Evolutionary conservation across 2,888 invertebrate species (phyloP).

Genomic region (Abscondita cerata): DNA sequence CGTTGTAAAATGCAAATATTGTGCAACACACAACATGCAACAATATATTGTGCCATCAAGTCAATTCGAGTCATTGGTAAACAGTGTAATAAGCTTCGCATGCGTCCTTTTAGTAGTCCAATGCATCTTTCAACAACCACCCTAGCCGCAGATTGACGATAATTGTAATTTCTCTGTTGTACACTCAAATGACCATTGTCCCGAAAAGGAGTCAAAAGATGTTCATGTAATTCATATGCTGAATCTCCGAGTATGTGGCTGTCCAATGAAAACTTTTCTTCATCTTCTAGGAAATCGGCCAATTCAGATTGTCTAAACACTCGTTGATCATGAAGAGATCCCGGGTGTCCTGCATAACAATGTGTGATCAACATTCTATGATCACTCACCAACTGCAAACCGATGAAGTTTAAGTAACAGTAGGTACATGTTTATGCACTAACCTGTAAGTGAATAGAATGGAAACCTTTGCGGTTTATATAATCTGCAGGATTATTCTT

Average conservation of each 20-base stretch:
- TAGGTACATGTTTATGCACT: too few relatives aligned
- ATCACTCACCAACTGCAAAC: slow-evolving; percentile 32
- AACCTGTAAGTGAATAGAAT: slow-evolving; percentile 36
- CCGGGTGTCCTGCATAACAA: slow-evolving; percentile 38
- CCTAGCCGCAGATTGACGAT: slow-evolving; percentile 33
- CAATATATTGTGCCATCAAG: slow-evolving; percentile 40
- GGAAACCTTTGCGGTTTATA: slow-evolving; percentile 32
- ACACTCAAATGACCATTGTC: slow-evolving; percentile 31
- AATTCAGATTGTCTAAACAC: slow-evolving; percentile 38
- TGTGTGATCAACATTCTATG: slow-evolving; percentile 35
- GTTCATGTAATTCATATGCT: slow-evolving; percentile 30
- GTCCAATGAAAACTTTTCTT: slow-evolving; percentile 29
- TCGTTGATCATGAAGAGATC: slow-evolving; percentile 39
- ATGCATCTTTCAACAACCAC: slow-evolving; percentile 37
- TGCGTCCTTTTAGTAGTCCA: slow-evolving; percentile 37
- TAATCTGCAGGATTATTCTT: slow-evolving; percentile 27
- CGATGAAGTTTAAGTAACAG: too few relatives aligned
- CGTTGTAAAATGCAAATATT: slow-evolving; percentile 40
- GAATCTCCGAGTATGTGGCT: slow-evolving; percentile 37
- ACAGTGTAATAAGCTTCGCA: slow-evolving; percentile 38
- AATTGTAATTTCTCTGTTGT: slow-evolving; percentile 37
- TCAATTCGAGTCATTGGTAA: slow-evolving; percentile 38
- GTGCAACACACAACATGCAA: slow-evolving; percentile 42
- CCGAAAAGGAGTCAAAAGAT: slow-evolving; percentile 27
- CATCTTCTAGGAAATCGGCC: slow-evolving; percentile 28